These are phyloP conservation scores for Candoia aspera DNA, from an alignment of 2,113 vertebrate species.

Conservation along the genomic window DNA sequence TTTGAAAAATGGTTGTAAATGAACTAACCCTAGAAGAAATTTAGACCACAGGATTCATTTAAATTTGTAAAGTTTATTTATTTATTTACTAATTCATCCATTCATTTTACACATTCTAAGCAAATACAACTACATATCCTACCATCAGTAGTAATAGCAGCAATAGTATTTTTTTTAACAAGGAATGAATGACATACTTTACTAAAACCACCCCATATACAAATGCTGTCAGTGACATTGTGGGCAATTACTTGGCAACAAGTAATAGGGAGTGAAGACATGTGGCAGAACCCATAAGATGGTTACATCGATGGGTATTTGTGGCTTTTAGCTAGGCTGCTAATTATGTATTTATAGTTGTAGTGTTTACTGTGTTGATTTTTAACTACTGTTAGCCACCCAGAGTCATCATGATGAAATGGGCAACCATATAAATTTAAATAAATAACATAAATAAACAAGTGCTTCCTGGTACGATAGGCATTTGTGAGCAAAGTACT, in stretches of 20 bases:
- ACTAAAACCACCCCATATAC: not conserved
- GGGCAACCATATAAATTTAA: not conserved
- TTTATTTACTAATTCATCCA: not conserved
- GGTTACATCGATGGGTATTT: not conserved
- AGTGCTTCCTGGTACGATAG: not conserved
- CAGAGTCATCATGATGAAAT: not conserved
- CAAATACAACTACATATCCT: not conserved
- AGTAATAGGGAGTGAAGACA: not conserved
- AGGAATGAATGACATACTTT: not conserved
- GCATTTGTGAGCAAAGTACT: not conserved
- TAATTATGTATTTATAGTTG: not conserved
- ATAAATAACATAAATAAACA: not conserved
- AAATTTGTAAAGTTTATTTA: not conserved
- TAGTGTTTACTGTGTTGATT: not conserved
- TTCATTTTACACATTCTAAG: not conserved
- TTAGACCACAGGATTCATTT: not conserved
- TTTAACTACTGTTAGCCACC: not conserved
- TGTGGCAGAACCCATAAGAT: not conserved
- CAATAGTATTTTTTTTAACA: not conserved
- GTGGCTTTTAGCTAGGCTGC: not conserved
- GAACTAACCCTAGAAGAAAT: not conserved
- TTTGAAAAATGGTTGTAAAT: not conserved
- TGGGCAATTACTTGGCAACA: not conserved
- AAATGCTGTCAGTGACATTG: not conserved
- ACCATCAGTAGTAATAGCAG: not conserved